phyloP scores from a whole-genome alignment of 30 jellyfish, hydroid and myxozoan genomes.

The Sanderia malayensis region DNA sequence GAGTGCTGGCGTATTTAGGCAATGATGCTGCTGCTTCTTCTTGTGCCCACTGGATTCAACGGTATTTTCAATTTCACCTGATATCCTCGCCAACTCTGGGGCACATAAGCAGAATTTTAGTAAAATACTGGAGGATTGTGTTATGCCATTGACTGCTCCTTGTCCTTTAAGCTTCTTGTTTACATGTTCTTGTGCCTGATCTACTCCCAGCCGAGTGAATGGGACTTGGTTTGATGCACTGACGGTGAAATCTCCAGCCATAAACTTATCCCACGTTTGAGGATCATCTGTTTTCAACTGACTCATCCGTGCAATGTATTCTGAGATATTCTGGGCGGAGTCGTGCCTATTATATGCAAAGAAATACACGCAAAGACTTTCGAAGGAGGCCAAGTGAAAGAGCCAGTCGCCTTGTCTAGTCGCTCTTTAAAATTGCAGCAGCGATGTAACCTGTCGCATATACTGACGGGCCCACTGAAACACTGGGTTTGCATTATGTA shows the following conservation, averaged over 20 bases:
- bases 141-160: conserved; percentile 36
- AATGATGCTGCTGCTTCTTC: conserved; percentile 23
- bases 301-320: not conserved
- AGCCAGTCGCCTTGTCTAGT: not conserved
- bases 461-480: not conserved
- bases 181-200: conserved; percentile 25
- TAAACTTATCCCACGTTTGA: not conserved
- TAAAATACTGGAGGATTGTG: conserved; percentile 18
- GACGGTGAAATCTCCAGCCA: not conserved
- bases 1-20: conserved; percentile 1
- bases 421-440: not conserved
- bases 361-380: not conserved
- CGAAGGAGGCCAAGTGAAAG: not conserved
- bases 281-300: not conserved
- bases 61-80: conserved; percentile 5
- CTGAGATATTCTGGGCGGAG: not conserved
- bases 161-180: conserved; percentile 29
- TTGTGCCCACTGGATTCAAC: not conserved
- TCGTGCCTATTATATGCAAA: not conserved
- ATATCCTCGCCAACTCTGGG: conserved; percentile 29
- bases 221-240: conserved; percentile 18
- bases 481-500: not conserved
- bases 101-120: conserved; percentile 27
- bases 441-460: not conserved
- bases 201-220: conserved; percentile 36